A percentile compares a stretch with the other conserved stretches of the same genome.
Conservation (phyloP, 2,797 vertebrate species). For the Craterocephalus amniculus region DNA sequence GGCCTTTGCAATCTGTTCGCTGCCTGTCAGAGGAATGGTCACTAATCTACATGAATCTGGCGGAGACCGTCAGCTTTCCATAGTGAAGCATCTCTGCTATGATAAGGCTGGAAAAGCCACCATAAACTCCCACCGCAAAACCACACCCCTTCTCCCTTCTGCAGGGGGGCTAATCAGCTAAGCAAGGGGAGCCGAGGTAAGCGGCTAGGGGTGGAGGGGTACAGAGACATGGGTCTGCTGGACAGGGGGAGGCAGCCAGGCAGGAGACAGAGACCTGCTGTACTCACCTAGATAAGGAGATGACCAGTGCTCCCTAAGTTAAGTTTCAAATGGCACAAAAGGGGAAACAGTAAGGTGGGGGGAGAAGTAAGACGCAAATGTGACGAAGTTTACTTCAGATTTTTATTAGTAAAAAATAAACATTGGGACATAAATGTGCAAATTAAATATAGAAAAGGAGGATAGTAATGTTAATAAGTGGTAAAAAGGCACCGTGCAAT, state of each 20-base stretch:
- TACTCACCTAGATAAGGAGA: slow-evolving; percentile 56
- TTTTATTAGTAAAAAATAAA: slow-evolving; percentile 33
- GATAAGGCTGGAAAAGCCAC: slow-evolving; percentile 43
- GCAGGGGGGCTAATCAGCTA: slow-evolving; percentile 53
- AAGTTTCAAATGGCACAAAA: slow-evolving; percentile 42
- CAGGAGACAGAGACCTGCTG: slow-evolving; percentile 45
- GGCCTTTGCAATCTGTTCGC: slow-evolving; percentile 45
- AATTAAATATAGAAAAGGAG: slow-evolving; percentile 5
- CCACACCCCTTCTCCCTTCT: slow-evolving; percentile 27
- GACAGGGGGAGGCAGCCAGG: slow-evolving; percentile 47
- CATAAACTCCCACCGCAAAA: slow-evolving; percentile 51
- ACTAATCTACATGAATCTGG: slow-evolving; percentile 43
- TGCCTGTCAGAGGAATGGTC: slow-evolving; percentile 31
- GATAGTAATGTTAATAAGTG: slow-evolving; percentile 38
- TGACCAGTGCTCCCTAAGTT: slow-evolving; percentile 46
- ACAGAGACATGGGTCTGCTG: slow-evolving; percentile 26
- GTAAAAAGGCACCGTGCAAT: slow-evolving; percentile 25
- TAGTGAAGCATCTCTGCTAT: slow-evolving; percentile 32
- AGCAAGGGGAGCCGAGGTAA: slow-evolving; percentile 53
- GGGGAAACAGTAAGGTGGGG: background rate
- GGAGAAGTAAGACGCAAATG: slow-evolving; percentile 9
- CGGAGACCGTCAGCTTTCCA: slow-evolving; percentile 38
- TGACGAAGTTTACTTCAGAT: slow-evolving; percentile 28
- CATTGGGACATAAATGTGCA: background rate
- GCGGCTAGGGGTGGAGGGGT: slow-evolving; percentile 42